Base-by-base conservation (phyloP, 2,113 vertebrate species). In the Alectura lathami region DNA sequence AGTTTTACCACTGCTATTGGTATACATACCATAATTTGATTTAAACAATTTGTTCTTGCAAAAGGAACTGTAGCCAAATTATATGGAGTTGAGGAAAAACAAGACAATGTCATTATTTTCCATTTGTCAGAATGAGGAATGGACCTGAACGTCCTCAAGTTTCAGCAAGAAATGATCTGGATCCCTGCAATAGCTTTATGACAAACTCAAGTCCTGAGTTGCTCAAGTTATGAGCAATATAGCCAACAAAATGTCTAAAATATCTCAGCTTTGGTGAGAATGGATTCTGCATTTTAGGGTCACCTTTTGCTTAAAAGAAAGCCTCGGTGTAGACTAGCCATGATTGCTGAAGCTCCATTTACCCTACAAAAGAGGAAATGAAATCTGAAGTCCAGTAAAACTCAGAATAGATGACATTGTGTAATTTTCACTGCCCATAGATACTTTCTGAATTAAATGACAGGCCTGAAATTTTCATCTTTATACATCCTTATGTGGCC, bases 401-500 rank as follows among this genome's bases (percentile, higher is more conserved):
- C 29, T 69, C n/a, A 64, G 18, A 56, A 23, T 62, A 91, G 56
- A 80, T 62, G 24, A 69, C 54, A 60, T 56, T 92, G 48, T 78
- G 91, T 91, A 83, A 54, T 85, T 89, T 83, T 59, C 32, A 63
- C 23, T 56, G 83, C 86, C 51, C 40, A 64, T 43, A 91, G 70
- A 62, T 80, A 24, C 51, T 88, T 91, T 77, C 56, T 93, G 74
- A 91, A 88, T 84, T 86, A 91, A 93, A 84, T 87, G 89, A 66
- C 66, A 84, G 36, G 45, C 75, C 53, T 92, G 60, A 94, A 86
- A 73, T 89, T 89, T 96, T 93, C 24, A 67, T 79, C 51, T 70
- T 64, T 48, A 6, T 63, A 67, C 6, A 56, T 70, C 43, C 30
- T 42, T 68, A 85, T 77, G 73, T 88, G 50, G 18, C 17, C 45